These are phyloP conservation scores for Serinus canaria DNA, from an alignment of 2,113 vertebrate genomes.

Conservation along the genomic window DNA sequence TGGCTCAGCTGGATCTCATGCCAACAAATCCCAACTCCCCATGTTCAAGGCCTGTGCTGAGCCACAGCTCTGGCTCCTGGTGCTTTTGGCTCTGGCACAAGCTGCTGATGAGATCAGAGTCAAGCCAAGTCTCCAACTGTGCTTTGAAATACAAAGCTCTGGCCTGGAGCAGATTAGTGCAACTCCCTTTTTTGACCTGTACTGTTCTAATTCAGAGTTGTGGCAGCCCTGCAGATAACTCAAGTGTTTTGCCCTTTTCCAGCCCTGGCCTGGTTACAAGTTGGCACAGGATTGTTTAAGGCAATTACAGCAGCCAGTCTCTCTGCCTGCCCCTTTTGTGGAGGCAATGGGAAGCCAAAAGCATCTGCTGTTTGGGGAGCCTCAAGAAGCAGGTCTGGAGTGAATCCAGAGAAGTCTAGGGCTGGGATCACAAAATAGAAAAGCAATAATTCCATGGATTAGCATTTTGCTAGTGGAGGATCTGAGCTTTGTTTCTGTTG, in stretches of 20 bases:
- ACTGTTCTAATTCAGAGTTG: neutral
- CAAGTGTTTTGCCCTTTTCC: neutral
- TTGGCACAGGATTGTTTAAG: neutral
- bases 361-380: neutral
- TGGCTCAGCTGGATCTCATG: accelerated
- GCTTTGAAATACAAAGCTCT: neutral
- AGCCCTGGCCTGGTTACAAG: neutral
- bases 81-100: neutral
- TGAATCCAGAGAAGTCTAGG: neutral
- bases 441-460: neutral
- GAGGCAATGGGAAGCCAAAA: neutral
- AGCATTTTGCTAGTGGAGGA: neutral
- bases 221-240: neutral
- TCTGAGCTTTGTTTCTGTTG: neutral
- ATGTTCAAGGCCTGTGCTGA: accelerated
- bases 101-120: neutral
- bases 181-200: neutral
- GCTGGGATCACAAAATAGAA: neutral
- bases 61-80: neutral
- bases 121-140: neutral
- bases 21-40: neutral
- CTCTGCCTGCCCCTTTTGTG: neutral
- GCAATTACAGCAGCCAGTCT: neutral
- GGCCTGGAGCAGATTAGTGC: neutral
- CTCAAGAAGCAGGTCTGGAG: neutral